These are phyloP conservation scores for Ischnura elegans DNA, from an alignment of 2,888 invertebrate species.

Conservation along the genomic window DNA sequence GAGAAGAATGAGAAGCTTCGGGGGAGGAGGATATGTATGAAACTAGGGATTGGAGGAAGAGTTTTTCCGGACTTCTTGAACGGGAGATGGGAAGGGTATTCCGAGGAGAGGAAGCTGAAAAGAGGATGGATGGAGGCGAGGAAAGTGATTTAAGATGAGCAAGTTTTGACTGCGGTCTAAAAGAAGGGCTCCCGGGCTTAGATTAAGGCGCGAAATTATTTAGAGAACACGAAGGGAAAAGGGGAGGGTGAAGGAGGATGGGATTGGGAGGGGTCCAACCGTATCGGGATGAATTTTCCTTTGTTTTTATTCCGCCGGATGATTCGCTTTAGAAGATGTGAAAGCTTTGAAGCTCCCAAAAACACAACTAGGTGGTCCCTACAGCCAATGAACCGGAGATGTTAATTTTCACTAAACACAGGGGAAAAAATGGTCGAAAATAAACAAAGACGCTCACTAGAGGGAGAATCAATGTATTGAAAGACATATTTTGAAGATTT, in stretches of 20 bases:
- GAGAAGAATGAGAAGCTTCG: not conserved
- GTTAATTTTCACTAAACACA: not conserved
- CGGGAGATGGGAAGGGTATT: not conserved
- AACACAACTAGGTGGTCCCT: not conserved
- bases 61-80: too few relatives aligned
- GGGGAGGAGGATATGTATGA: not conserved
- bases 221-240: not conserved
- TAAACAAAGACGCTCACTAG: not conserved
- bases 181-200: not conserved
- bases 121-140: not conserved
- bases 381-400: not conserved
- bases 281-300: not conserved
- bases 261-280: not conserved
- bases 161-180: slow-evolving; percentile 26
- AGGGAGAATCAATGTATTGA: not conserved
- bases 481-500: too few relatives aligned
- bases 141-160: slow-evolving; percentile 28
- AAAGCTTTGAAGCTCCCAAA: not conserved
- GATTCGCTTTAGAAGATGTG: not conserved
- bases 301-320: not conserved
- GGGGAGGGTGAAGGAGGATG: not conserved
- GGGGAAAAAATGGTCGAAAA: not conserved
- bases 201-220: slow-evolving; percentile 31
- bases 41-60: not conserved
- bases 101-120: not conserved